A percentile compares a stretch with the other conserved stretches of the same genome.
Conservation (phyloP, 2,888 invertebrate genomes). For the Caenorhabditis japonica region DNA sequence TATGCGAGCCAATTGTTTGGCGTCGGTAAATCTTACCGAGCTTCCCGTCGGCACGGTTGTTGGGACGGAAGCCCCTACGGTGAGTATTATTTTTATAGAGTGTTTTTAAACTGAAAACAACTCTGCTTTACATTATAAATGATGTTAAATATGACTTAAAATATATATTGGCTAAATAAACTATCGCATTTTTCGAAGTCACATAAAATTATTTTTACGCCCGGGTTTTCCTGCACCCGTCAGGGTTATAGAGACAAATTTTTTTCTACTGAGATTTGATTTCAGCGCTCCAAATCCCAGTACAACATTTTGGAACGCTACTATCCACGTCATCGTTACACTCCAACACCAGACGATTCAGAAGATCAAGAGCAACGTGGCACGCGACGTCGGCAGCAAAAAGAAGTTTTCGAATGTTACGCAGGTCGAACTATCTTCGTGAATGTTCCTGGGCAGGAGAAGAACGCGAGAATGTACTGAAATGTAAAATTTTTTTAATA, state of each 20-base stretch:
- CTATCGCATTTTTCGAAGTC: no score
- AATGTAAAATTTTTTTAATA: background rate
- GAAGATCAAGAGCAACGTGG: conserved; percentile 4
- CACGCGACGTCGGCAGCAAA: background rate
- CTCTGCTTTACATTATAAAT: no score
- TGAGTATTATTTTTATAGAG: no score
- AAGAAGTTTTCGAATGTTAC: background rate
- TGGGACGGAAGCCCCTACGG: conserved; percentile 19
- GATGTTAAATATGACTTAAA: no score
- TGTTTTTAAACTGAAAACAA: no score
- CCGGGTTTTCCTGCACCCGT: no score
- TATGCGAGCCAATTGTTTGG: conserved; percentile 32
- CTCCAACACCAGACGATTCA: conserved; percentile 1
- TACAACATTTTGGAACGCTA: conserved; percentile 16
- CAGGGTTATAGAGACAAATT: no score
- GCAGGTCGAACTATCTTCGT: conserved; percentile 2
- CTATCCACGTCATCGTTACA: conserved; percentile 8
- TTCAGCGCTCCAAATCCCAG: background rate
- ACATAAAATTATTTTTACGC: no score
- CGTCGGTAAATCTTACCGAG: conserved; percentile 27
- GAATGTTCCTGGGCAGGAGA: conserved; percentile 20
- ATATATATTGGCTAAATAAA: no score
- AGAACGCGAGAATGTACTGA: background rate
- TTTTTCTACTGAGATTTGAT: no score
- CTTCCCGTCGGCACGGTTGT: conserved; percentile 37